Percentiles rank a stretch among this genome's conserved stretches.
These are phyloP conservation scores for Trogon melanurus DNA, from an alignment of 2,113 vertebrate genomes.

Conservation along the genomic window DNA sequence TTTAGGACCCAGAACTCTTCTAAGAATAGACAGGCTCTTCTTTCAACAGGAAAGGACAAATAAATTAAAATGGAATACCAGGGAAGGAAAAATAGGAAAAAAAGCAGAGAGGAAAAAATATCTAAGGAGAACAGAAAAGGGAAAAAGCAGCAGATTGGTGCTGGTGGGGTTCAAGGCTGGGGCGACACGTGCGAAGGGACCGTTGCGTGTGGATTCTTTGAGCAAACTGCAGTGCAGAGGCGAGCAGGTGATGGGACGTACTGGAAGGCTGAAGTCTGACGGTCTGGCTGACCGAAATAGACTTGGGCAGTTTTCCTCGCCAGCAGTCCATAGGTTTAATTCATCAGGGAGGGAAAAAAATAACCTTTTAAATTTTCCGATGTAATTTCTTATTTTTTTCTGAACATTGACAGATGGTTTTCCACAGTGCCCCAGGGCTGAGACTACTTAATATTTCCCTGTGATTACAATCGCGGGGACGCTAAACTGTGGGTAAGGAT, in stretches of 20 bases:
- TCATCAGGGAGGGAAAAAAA: background rate
- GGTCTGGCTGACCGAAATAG: slow-evolving; percentile 2
- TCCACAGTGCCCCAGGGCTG: background rate
- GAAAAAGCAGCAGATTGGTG: background rate
- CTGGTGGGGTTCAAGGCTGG: background rate
- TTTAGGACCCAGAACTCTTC: slow-evolving; percentile 31
- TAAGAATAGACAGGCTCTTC: slow-evolving; percentile 56
- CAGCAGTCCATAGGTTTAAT: background rate
- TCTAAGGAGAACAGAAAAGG: background rate
- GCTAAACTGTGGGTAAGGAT: background rate
- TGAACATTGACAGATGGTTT: background rate
- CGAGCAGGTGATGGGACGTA: background rate
- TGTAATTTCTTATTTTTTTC: background rate
- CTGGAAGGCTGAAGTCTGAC: background rate
- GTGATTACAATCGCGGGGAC: background rate
- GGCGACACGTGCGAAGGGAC: background rate
- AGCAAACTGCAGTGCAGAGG: background rate
- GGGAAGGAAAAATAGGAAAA: background rate
- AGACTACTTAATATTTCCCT: background rate
- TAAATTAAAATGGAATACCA: background rate
- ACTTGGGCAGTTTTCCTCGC: background rate
- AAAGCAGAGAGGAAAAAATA: background rate
- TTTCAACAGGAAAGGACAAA: slow-evolving; percentile 57
- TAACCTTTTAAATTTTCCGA: background rate
- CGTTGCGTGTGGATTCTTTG: background rate